phyloP scores from a whole-genome alignment of 2,113 vertebrate genomes.

The Ammodytes marinus region DNA sequence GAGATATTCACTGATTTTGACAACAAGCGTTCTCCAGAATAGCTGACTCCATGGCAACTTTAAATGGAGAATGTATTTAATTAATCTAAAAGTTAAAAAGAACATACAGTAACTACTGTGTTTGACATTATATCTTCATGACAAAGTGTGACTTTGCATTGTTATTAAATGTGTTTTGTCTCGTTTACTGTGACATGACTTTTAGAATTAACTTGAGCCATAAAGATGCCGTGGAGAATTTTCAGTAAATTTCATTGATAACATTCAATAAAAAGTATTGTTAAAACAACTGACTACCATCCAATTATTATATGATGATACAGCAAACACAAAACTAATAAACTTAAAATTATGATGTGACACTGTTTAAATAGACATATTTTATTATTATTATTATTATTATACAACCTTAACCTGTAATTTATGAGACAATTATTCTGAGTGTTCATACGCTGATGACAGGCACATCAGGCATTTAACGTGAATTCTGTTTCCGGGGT shows the following conservation, averaged over 20 bases:
- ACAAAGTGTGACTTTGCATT: not conserved
- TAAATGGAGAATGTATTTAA: not conserved
- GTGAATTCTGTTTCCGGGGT: not conserved
- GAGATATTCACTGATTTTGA: no score
- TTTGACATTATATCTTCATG: not conserved
- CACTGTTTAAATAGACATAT: not conserved
- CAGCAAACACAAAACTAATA: not conserved
- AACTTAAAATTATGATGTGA: not conserved
- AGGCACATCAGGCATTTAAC: not conserved
- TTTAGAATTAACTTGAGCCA: not conserved
- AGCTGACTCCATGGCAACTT: no score
- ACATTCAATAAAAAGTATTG: not conserved
- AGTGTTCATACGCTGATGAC: not conserved
- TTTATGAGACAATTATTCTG: not conserved
- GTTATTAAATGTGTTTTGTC: not conserved
- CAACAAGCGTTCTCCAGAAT: no score
- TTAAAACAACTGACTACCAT: not conserved
- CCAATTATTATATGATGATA: no score
- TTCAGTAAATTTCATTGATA: no score
- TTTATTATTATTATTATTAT: not conserved
- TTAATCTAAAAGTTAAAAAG: not conserved
- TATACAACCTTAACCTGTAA: not conserved
- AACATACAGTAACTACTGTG: not conserved
- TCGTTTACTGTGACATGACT: not conserved
- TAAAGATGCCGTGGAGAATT: not conserved